These are phyloP conservation scores for Atethmia centrago DNA, from an alignment of 2,888 invertebrate genomes.

Conservation along the genomic window DNA sequence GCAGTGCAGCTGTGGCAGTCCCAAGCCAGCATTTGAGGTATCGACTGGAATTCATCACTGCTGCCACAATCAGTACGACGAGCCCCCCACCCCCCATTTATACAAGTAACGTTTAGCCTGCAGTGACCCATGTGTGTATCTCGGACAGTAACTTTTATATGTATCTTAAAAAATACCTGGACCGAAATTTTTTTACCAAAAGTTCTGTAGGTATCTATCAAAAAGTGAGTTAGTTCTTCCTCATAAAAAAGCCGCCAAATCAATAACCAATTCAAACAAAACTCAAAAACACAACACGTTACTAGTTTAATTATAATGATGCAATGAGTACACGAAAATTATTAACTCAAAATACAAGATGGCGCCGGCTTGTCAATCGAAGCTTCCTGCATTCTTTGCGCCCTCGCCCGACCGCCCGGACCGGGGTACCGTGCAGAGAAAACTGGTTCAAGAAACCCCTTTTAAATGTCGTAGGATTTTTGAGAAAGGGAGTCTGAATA, in stretches of 20 bases:
- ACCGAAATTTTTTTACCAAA: too few relatives aligned
- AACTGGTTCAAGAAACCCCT: conserved; percentile 6
- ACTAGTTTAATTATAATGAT: conserved; percentile 47
- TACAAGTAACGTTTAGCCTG: background rate
- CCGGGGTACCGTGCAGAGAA: conserved; percentile 56
- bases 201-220: background rate
- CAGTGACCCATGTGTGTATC: too few relatives aligned
- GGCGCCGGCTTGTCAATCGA: conserved; percentile 79
- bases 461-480: background rate
- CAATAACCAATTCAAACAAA: conserved; percentile 5
- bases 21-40: background rate
- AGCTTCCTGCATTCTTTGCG: conserved; percentile 88
- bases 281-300: conserved; percentile 34
- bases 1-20: background rate
- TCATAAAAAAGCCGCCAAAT: background rate
- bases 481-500: too few relatives aligned
- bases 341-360: conserved; percentile 65
- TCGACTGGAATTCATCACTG: background rate
- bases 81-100: background rate
- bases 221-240: background rate
- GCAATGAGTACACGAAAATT: conserved; percentile 64
- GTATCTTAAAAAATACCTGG: too few relatives aligned
- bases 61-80: background rate
- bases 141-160: background rate
- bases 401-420: conserved; percentile 65